Evolutionary conservation across 2,797 vertebrate species (phyloP).

Genomic region (Brachyalestes nurse): DNA sequence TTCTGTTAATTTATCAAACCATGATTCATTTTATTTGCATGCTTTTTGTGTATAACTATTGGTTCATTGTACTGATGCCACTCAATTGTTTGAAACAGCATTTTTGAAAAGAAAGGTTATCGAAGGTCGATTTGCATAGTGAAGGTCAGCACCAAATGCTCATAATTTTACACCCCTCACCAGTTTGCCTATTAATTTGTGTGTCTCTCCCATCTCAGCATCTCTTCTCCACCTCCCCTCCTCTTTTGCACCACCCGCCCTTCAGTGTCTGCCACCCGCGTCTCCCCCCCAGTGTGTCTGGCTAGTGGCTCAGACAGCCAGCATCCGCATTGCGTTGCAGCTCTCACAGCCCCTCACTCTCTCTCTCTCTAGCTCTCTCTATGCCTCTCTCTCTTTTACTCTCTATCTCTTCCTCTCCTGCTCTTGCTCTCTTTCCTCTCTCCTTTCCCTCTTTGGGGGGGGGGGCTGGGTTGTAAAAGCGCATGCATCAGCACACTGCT

Average conservation of each 20-base stretch:
- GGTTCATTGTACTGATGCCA: too few relatives aligned
- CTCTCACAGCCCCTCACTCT: conserved; percentile 58
- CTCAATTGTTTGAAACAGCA: too few relatives aligned
- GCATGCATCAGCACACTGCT: conserved; percentile 77
- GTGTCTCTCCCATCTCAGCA: conserved; percentile 49
- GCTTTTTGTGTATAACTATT: too few relatives aligned
- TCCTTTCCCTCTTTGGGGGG: conserved; percentile 54
- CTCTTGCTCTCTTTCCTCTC: conserved; percentile 14
- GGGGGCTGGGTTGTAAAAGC: conserved; percentile 41
- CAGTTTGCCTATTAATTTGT: conserved; percentile 46
- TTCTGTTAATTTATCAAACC: too few relatives aligned
- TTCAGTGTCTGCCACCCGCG: conserved; percentile 28
- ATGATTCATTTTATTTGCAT: too few relatives aligned
- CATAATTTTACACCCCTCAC: neutral
- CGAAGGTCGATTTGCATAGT: neutral
- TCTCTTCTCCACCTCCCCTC: conserved; percentile 44
- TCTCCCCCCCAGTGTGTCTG: conserved; percentile 67
- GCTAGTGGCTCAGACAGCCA: conserved; percentile 75
- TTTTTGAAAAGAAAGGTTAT: too few relatives aligned
- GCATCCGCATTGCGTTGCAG: conserved; percentile 83
- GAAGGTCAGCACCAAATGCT: neutral
- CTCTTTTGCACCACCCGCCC: conserved; percentile 32
- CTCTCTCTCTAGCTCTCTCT: conserved; percentile 20
- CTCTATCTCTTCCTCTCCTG: conserved; percentile 45
- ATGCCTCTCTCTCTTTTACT: conserved; percentile 44